Percentiles rank a stretch among this genome's conserved stretches.
Conservation (phyloP, 2,797 vertebrate genomes). For the Clarias laeviceps region DNA sequence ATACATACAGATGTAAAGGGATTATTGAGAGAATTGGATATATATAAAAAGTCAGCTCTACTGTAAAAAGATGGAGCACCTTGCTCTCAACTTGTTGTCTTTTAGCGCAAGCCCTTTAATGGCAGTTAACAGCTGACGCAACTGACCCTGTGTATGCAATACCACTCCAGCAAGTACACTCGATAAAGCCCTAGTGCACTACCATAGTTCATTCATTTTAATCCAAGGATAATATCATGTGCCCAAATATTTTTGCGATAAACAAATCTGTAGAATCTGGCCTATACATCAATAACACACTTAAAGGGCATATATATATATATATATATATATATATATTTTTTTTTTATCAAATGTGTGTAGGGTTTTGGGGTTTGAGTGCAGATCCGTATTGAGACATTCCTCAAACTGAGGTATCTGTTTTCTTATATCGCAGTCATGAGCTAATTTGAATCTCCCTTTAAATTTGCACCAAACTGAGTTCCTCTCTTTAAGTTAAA, state of each 20-base stretch:
- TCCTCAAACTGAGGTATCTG: slow-evolving; percentile 14
- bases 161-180: background rate
- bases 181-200: slow-evolving; percentile 12
- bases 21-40: slow-evolving; percentile 9
- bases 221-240: background rate
- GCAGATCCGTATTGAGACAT: slow-evolving; percentile 3
- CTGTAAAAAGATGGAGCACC: slow-evolving; percentile 29
- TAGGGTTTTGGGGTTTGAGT: slow-evolving; percentile 33
- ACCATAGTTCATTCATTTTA: background rate
- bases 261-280: background rate
- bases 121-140: slow-evolving; percentile 29
- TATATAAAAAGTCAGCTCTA: slow-evolving; percentile 24
- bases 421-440: background rate
- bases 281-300: background rate
- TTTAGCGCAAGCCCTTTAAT: slow-evolving; percentile 45
- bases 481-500: slow-evolving; percentile 15
- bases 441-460: slow-evolving; percentile 12
- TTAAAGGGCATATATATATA: slow-evolving; percentile 35
- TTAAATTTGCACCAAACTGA: slow-evolving; percentile 38
- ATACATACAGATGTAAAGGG: slow-evolving; percentile 37
- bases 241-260: background rate
- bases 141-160: slow-evolving; percentile 24
- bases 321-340: no score
- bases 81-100: background rate
- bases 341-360: background rate